Base-by-base conservation (phyloP, 1,140 invertebrate species). In the Zophobas atratus region DNA sequence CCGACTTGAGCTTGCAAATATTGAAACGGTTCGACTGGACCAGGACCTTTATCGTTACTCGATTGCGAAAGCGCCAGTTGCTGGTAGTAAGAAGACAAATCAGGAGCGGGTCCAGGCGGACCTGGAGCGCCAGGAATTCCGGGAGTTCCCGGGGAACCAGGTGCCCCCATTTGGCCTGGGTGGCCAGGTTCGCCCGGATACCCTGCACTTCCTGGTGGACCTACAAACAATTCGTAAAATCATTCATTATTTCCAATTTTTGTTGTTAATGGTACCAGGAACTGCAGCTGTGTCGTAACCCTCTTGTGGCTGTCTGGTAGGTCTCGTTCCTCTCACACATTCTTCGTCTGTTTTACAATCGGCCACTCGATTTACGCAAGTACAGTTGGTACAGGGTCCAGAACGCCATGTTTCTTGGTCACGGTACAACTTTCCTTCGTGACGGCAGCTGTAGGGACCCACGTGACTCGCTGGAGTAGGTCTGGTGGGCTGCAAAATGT, bases 1-100 rank as follows among this genome's bases (percentile, higher is more conserved):
- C 94, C 94, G 8, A 94, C 91, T 86, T 93, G 92, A 33, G 93
- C 92, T 86, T 95, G 94, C 82, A 95, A 87, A 84, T 94, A 95
- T 75, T 92, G 89, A 83, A 93, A 93, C 1, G 92, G 90, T 80
- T 93, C 92, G 1, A 89, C 89, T 51, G 88, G 88, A 75, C 86
- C 87, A 1, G 93, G 93, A 20, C 94, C 94, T 87, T 96, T 96
- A 81, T 95, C 94, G 3, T 92, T 90, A 53, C 90, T 90, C 34
- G 91, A 90, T 83, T 92, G 90, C 6, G 92, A 90, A 36, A 90
- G 81, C 3, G 90, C 89, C 34, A 93, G 84, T 88, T 93, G 92
- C 81, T 91, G 88, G 80, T 92, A 90, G 83, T 92, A 93, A 35
- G 88, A 79, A 1, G 90, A 88, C 85, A 94, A 91, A 88, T 96